Evolutionary conservation across 2,113 vertebrate genomes (phyloP), one percentile per base, ranked within the genome.

Genomic region (Dasypus novemcinctus): DNA sequence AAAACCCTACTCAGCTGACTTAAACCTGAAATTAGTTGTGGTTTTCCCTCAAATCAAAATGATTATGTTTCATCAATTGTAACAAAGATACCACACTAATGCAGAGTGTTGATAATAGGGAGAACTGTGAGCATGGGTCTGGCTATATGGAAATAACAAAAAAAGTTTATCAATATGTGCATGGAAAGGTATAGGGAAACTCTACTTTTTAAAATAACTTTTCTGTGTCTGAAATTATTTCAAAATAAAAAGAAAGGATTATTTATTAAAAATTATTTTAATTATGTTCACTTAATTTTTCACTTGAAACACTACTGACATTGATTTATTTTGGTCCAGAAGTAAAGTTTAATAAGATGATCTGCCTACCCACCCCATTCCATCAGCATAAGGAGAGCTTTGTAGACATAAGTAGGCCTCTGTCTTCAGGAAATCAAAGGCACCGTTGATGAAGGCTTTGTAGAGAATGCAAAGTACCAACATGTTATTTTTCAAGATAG

Each of bases 361-460:
- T 36, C 75, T 94, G 68, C 81, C 85, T 79, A 41, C 95, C 29
- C 95, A 92, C 90, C 43, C 83, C 82, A 96, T 96, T 95, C 94
- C 74, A 23, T 46, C 59, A 68, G 38, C 79, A 97, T 72, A 95
- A 96, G 94, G 85, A 96, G 83, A 94, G 52, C 94, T 97, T 97
- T 98, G 92, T 98, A 72, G 75, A 49, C n/a, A 83, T 75, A 89
- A 97, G 94, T 91, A 92, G 57, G 82, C 79, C 78, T 97, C 92
- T 96, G 97, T 97, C 57, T 98, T 95, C 46, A 93, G 82, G 76
- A 95, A 92, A 83, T 41, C 57, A 94, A 83, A 84, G 78, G 31
- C 93, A 4, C 79, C 86, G 38, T 95, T 96, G 86, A 86, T 38
- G 36, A 82, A 74, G 63, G 46, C 71, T 94, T 88, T 93, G 86